These are phyloP conservation scores for Lepilemur ruficaudatus DNA, from an alignment of 2,797 vertebrate species.

Conservation along the genomic window DNA sequence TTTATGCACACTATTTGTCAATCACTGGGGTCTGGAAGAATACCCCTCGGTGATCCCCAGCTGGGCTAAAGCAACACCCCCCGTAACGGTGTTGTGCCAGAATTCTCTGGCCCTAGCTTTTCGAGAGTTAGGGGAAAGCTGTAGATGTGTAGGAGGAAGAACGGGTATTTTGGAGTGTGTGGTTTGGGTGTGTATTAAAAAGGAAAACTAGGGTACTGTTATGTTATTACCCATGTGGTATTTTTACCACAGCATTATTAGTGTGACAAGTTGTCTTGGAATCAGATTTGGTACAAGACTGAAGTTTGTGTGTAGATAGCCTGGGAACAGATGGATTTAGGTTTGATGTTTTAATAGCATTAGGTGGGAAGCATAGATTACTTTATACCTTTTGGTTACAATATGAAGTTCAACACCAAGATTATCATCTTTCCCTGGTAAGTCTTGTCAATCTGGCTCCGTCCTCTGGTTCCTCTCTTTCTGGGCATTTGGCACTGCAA, in stretches of 20 bases:
- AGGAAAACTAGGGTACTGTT: background rate
- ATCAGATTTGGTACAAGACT: background rate
- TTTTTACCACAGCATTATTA: background rate
- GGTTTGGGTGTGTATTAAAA: constrained; percentile 16
- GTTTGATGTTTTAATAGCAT: background rate
- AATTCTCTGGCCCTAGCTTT: background rate
- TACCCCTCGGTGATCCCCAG: background rate
- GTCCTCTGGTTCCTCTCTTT: background rate
- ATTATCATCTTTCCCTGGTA: background rate
- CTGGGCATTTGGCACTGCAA: background rate
- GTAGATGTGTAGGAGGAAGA: background rate
- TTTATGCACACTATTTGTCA: constrained; percentile 11
- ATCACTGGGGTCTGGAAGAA: background rate
- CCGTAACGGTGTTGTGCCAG: background rate
- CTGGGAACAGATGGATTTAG: background rate
- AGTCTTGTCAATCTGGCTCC: background rate
- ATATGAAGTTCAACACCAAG: background rate
- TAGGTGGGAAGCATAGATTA: background rate
- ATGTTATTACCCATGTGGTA: background rate
- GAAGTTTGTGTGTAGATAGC: background rate
- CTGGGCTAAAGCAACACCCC: background rate
- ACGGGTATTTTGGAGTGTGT: background rate
- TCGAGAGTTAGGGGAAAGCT: background rate
- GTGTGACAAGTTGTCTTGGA: background rate
- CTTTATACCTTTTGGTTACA: background rate